Evolutionary conservation across 2,888 invertebrate genomes (phyloP).

Genomic region (Ypsolopha sequella): DNA sequence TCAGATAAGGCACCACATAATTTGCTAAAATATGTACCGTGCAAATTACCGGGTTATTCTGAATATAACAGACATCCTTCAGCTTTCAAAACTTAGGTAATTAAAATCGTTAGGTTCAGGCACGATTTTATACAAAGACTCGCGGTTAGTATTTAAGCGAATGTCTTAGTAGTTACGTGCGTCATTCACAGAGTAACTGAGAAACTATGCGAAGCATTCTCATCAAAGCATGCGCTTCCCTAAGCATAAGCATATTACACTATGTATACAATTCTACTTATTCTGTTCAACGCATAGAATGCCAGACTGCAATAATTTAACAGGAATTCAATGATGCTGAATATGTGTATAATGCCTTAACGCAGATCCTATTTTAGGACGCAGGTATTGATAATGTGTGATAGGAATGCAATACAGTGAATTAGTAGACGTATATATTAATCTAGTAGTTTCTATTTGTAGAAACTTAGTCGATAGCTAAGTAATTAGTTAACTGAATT

Average conservation of each 20-base stretch:
- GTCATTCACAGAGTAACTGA: slow-evolving; percentile 29
- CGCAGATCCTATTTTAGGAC: slow-evolving; percentile 32
- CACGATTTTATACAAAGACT: not conserved
- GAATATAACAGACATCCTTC: no score
- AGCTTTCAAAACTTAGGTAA: not conserved
- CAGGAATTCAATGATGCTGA: slow-evolving; percentile 35
- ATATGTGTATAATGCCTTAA: slow-evolving; percentile 35
- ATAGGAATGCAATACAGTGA: not conserved
- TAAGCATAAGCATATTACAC: slow-evolving; percentile 30
- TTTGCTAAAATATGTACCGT: no score
- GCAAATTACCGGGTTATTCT: no score
- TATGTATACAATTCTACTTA: slow-evolving; percentile 25
- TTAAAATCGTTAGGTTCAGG: not conserved
- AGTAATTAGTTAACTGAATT: no score
- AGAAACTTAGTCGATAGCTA: no score
- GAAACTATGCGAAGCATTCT: slow-evolving; percentile 53
- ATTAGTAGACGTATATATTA: no score
- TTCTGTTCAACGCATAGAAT: slow-evolving; percentile 26
- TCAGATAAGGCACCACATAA: no score
- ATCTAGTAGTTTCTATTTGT: no score
- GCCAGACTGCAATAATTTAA: slow-evolving; percentile 48
- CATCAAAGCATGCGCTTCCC: slow-evolving; percentile 61
- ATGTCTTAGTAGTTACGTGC: slow-evolving; percentile 22
- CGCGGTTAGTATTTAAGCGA: not conserved
- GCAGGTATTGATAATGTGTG: not conserved